A percentile compares a stretch with the other conserved stretches of the same genome.
These are phyloP conservation scores for Polyodon spathula DNA, from an alignment of 2,113 vertebrate genomes.

Conservation along the genomic window DNA sequence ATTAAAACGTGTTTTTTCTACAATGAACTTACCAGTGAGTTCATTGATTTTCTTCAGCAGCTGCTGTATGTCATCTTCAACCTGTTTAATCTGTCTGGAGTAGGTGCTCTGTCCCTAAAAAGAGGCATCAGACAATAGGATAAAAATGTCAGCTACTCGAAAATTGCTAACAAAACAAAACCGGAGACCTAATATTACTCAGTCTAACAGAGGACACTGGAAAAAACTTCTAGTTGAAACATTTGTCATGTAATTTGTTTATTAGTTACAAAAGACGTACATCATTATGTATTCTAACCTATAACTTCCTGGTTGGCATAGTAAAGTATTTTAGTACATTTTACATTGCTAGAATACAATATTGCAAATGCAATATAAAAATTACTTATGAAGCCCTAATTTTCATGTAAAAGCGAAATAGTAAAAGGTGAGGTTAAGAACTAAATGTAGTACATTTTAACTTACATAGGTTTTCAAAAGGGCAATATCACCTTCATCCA, in stretches of 20 bases:
- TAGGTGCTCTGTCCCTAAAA: constrained; percentile 91
- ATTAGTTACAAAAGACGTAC: too few species aligned
- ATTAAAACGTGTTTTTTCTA: too few species aligned
- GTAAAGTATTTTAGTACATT: too few species aligned
- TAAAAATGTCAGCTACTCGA: neutral
- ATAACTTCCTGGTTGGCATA: too few species aligned
- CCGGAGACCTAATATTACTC: too few species aligned
- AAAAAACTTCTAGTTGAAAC: too few species aligned
- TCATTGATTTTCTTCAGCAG: constrained; percentile 98
- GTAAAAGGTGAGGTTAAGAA: neutral
- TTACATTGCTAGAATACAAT: too few species aligned
- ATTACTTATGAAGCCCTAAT: too few species aligned
- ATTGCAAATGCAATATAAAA: too few species aligned
- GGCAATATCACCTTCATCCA: constrained; percentile 97
- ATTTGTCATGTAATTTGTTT: too few species aligned
- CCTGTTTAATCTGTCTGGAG: constrained; percentile 95
- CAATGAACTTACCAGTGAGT: constrained; percentile 70
- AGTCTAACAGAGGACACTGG: too few species aligned
- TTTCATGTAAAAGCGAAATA: neutral
- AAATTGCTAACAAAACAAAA: neutral
- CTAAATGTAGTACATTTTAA: constrained; percentile 17
- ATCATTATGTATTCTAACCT: too few species aligned
- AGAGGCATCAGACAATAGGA: neutral
- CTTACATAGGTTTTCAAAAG: constrained; percentile 96
- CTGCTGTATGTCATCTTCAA: constrained; percentile 95